A percentile compares a stretch with the other conserved stretches of the same genome.
Conservation (phyloP, 2,888 invertebrate species). For the Sympetrum striolatum region DNA sequence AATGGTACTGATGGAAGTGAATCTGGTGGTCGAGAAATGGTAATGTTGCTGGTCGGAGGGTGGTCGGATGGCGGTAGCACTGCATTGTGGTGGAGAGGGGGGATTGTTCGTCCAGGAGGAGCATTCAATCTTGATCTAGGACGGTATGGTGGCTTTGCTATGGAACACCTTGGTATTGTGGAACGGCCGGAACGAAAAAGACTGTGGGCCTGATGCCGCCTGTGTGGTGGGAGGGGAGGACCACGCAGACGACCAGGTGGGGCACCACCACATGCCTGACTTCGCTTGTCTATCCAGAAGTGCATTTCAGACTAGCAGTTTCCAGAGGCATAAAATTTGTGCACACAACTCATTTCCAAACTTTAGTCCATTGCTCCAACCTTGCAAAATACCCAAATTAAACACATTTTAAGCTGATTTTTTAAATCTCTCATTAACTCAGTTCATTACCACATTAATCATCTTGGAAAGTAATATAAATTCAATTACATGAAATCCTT, state of each 20-base stretch:
- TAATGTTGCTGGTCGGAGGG: constrained; percentile 44
- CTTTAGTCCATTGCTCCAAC: neutral
- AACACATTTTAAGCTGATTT: no score
- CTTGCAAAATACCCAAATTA: no score
- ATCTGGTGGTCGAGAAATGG: constrained; percentile 46
- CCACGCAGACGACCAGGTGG: constrained; percentile 71
- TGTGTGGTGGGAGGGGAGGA: constrained; percentile 47
- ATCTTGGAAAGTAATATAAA: neutral
- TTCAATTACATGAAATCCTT: neutral
- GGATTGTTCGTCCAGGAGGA: constrained; percentile 21
- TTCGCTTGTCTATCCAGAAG: constrained; percentile 88
- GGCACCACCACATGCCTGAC: constrained; percentile 75
- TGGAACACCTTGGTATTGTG: neutral
- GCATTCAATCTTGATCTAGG: constrained; percentile 3
- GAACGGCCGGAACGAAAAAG: constrained; percentile 26
- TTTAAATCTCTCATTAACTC: neutral
- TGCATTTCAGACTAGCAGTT: constrained; percentile 66
- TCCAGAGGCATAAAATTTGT: neutral
- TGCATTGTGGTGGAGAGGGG: constrained; percentile 20
- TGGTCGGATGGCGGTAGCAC: constrained; percentile 40
- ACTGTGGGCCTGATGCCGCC: neutral
- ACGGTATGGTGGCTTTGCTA: constrained; percentile 17
- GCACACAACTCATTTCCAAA: neutral
- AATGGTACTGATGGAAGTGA: neutral
- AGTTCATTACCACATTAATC: neutral